Evolutionary conservation across 2,113 vertebrate genomes (phyloP).

Genomic region (Talpa occidentalis): DNA sequence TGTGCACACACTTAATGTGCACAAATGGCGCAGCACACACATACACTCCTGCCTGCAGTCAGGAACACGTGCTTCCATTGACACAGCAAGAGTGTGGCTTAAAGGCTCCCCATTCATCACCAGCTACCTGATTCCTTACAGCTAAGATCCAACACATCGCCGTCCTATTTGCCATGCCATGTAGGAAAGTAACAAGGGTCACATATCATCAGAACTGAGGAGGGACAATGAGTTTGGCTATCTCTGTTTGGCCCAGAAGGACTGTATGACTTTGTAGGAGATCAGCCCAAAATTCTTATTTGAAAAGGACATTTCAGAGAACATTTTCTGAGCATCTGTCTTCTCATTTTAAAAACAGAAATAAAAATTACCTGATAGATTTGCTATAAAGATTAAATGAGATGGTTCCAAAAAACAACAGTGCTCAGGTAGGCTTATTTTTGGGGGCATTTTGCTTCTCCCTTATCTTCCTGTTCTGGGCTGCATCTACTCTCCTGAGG

Average conservation of each 20-base stretch:
- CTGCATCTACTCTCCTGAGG: background rate
- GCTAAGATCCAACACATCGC: background rate
- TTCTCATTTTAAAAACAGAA: slow-evolving; percentile 7
- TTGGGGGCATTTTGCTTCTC: background rate
- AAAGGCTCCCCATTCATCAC: background rate
- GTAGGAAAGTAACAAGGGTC: background rate
- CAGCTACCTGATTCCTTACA: background rate
- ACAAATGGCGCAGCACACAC: background rate
- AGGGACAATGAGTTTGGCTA: background rate
- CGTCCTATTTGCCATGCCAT: background rate
- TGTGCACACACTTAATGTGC: accelerated
- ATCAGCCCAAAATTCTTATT: background rate
- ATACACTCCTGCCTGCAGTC: background rate
- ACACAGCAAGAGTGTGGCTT: background rate
- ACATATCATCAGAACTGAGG: background rate
- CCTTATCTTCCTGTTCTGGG: background rate
- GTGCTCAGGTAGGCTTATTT: background rate
- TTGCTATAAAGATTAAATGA: background rate
- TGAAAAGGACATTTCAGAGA: background rate
- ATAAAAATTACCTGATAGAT: background rate
- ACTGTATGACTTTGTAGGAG: background rate
- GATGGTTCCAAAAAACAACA: background rate
- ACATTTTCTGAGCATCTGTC: background rate
- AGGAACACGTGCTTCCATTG: background rate
- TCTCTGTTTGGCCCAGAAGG: background rate